Evolutionary conservation across 2,113 vertebrate genomes (phyloP), one percentile per base, ranked within the genome.

Genomic region (Apaloderma vittatum): DNA sequence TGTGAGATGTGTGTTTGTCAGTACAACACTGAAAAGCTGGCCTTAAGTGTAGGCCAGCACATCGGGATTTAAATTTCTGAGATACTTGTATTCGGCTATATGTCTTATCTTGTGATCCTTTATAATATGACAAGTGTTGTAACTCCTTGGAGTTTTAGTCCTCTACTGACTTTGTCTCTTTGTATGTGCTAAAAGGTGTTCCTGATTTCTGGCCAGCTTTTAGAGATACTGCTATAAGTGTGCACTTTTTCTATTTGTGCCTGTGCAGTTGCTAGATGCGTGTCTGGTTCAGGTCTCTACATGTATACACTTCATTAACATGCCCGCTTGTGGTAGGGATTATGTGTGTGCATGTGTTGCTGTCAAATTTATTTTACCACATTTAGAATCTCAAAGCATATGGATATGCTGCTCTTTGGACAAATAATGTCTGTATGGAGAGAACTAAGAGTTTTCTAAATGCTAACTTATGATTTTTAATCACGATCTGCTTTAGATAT

Each of bases 271-370:
- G 36, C 32, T 37, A 40, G 11, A 12, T 92, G 23, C 49, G 5
- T 67, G 19, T 88, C 26, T 15, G 21, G 40, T 49, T 77, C 29
- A 62, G 8, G 48, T 74, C n/a, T 58, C 13, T 63, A 6, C 6
- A 3, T 51, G 23, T 10, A 32, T 30, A 13, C 4, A 2, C 40
- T n/a, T 66, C 37, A 54, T 74, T 57, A 40, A 49, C 4, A 3
- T 57, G 26, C 43, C 32, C 86, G 34, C 17, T 40, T 0, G 2
- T 54, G 23, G 11, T n/a, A 8, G 4, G 11, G 2, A 2, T 48
- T 54, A 34, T 52, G 7, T 58, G 27, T 46, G 17, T 21, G 10
- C 58, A 4, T 54, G 7, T 62, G 26, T 52, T 46, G 34, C 30
- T 74, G 26, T 70, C 73, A 81, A 1, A 52, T 49, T 54, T 63